These are phyloP conservation scores for Pongo abelii DNA, from an alignment of 2,113 vertebrate species.

Conservation along the genomic window DNA sequence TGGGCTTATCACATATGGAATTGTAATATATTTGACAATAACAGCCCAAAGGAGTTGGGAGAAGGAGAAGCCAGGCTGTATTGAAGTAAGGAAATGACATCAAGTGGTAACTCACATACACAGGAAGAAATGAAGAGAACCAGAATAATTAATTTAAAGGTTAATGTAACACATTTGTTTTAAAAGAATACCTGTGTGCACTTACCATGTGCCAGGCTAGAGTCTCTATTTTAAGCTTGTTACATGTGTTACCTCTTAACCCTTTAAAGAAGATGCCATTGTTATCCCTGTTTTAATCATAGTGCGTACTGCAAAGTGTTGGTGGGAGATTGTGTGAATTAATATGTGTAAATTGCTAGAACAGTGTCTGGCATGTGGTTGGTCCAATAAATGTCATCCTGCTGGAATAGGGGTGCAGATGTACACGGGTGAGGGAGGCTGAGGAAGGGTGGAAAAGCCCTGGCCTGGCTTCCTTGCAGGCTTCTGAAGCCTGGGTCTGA, in stretches of 20 bases:
- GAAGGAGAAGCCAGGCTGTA: background rate
- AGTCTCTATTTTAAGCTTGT: background rate
- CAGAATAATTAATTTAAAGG: background rate
- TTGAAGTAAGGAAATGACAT: background rate
- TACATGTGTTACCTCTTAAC: background rate
- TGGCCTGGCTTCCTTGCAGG: background rate
- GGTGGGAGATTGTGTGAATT: background rate
- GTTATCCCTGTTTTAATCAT: background rate
- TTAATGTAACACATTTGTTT: too few species aligned
- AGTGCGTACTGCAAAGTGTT: background rate
- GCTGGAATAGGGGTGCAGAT: fast-evolving
- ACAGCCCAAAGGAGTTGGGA: background rate
- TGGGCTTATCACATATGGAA: background rate
- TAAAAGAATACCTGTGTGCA: background rate
- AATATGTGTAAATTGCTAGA: background rate
- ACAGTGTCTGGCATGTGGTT: background rate
- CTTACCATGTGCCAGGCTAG: fast-evolving
- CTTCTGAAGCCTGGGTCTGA: background rate
- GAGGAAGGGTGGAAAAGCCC: background rate
- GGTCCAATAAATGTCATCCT: background rate
- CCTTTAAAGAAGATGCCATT: background rate
- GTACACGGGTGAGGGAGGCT: background rate
- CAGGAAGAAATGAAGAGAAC: background rate
- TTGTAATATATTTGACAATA: background rate
- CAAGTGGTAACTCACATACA: background rate